Evolutionary conservation across 64 coral and sea anemone species (phyloP).

Genomic region (Montipora cactus): DNA sequence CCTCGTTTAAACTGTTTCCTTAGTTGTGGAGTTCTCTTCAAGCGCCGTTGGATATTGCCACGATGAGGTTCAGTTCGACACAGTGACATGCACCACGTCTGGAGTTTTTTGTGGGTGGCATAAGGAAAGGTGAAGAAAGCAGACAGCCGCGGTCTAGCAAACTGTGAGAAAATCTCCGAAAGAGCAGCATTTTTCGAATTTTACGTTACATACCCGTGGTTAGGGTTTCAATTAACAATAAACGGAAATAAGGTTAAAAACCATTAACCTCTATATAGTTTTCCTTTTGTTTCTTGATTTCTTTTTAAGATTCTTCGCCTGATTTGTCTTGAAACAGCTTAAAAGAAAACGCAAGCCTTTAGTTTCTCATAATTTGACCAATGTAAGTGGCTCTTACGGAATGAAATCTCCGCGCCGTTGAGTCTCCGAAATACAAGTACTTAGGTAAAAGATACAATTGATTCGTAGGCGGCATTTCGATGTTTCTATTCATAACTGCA

Average conservation of each 20-base stretch:
- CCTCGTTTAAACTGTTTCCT: background rate
- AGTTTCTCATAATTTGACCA: background rate
- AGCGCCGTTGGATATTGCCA: no score
- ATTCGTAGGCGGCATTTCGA: background rate
- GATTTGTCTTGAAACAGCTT: background rate
- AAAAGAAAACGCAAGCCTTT: background rate
- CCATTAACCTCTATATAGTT: conserved; percentile 34
- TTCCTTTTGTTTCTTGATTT: conserved; percentile 43
- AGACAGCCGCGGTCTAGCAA: background rate
- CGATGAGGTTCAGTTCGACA: no score
- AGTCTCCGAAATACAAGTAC: background rate
- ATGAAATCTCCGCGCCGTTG: background rate
- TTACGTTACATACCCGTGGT: background rate
- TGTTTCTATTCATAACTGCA: background rate
- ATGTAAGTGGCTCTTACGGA: background rate
- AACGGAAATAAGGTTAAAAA: conserved; percentile 57
- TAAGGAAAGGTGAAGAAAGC: conserved; percentile 6
- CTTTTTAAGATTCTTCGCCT: conserved; percentile 20
- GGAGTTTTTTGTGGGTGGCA: background rate
- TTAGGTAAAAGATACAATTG: background rate
- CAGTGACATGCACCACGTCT: background rate
- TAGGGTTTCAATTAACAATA: conserved; percentile 62
- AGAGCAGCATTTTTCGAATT: conserved; percentile 10
- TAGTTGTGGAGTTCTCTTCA: no score
- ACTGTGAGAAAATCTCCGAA: background rate